Evolutionary conservation across 2,113 vertebrate species (phyloP), one percentile per base, ranked within the genome.

Genomic region (Philantomba maxwellii): DNA sequence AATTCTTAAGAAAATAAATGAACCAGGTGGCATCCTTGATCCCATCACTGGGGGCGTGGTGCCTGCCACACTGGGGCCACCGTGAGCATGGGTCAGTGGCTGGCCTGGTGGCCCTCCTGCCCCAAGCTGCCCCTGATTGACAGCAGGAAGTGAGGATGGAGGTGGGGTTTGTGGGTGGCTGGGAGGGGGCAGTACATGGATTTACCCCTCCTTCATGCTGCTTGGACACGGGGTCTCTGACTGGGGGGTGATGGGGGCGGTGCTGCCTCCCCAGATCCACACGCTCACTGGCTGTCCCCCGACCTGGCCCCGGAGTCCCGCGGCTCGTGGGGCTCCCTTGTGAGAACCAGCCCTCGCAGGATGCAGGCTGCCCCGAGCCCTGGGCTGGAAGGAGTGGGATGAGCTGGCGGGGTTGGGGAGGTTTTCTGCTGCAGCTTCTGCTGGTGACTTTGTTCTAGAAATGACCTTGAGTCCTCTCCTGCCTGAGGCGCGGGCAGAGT

Each of bases 1-100:
- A n/a, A 3, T n/a, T 84, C 39, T 84, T 47, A 58, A 36, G 5
- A 58, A 43, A 36, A 17, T 19, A 49, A 45, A 26, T 28, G 45
- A 36, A 5, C 51, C 25, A 30, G 9, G 17, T 14, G 36, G 91
- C 45, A 19, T 33, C 78, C 51, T 57, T 55, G 60, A 36, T 86
- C 13, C 47, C 16, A 2, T 93, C 36, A 1, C 23, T 15, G 26
- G 66, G 43, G 12, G 28, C 5, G 3, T 45, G n/a, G 47, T 11
- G 14, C 82, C 26, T 16, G 6, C 23, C 5, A 0, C 2, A 0
- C 1, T 3, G 7, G 16, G 30, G 26, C 33, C 16, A 1, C n/a
- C 3, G 0, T 2, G 30, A 5, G 12, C 1, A 2, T 9, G 1
- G 12, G 19, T 2, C 1, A 28, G 17, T 7, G 6, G 3, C 15